Percentiles rank a stretch among this genome's conserved stretches.
Conservation (phyloP, 1,140 invertebrate genomes). For the Drosophila persimilis region DNA sequence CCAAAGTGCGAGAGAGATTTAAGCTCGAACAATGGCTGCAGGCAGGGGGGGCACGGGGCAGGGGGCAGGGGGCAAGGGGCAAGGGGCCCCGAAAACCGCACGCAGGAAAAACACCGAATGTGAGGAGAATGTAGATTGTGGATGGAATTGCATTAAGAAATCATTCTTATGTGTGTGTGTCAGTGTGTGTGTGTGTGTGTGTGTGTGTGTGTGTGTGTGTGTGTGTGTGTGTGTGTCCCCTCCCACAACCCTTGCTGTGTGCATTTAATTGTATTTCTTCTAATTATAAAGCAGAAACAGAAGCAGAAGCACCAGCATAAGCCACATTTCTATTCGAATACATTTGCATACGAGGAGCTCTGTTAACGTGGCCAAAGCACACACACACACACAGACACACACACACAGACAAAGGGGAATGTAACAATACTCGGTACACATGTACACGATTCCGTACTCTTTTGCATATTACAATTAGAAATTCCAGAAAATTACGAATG, state of each 20-base stretch:
- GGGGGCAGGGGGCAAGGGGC: neutral
- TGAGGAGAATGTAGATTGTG: constrained; percentile 20
- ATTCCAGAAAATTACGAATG: constrained; percentile 46
- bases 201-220: constrained; percentile 12
- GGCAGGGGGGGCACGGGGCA: no score
- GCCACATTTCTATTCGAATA: constrained; percentile 55
- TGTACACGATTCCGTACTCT: constrained; percentile 1
- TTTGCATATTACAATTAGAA: constrained; percentile 39
- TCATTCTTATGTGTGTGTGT: constrained; percentile 54
- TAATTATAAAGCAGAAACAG: constrained; percentile 56
- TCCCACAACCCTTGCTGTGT: constrained; percentile 1
- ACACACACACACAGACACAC: neutral
- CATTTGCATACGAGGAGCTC: constrained; percentile 18
- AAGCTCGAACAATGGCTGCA: constrained; percentile 51
- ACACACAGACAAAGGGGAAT: neutral
- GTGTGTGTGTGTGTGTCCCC: constrained; percentile 9
- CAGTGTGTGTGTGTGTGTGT: no score
- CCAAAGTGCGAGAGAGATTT: constrained; percentile 35
- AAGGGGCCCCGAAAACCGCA: neutral
- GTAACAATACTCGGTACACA: neutral
- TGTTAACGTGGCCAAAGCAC: neutral
- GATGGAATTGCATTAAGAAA: constrained; percentile 75
- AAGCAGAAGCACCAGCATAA: constrained; percentile 9
- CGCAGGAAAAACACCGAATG: constrained; percentile 16
- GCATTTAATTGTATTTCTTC: constrained; percentile 50